Conservation (phyloP, 2,888 invertebrate species). For the Watsonalla cultraria region DNA sequence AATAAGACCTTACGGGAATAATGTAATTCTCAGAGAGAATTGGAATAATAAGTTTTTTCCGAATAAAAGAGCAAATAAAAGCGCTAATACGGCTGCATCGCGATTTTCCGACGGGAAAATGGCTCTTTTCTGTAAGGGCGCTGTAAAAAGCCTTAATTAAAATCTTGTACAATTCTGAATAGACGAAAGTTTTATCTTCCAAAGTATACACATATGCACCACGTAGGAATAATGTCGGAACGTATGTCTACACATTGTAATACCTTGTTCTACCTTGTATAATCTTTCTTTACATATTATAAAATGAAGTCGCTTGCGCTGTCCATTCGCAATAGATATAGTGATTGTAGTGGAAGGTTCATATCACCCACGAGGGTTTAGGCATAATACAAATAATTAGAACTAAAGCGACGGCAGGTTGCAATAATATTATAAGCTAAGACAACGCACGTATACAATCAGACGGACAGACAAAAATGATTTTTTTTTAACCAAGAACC, state of each 20-base stretch:
- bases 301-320: too few relatives aligned
- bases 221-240: slow-evolving; percentile 30
- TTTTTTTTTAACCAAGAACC: too few relatives aligned
- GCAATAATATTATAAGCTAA: too few relatives aligned
- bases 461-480: too few relatives aligned
- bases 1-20: slow-evolving; percentile 60
- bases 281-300: too few relatives aligned
- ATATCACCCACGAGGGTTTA: too few relatives aligned
- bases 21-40: slow-evolving; percentile 65
- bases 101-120: slow-evolving; percentile 70
- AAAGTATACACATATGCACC: slow-evolving; percentile 34
- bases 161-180: slow-evolving; percentile 55
- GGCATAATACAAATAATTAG: too few relatives aligned
- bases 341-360: too few relatives aligned
- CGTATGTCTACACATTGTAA: slow-evolving; percentile 15
- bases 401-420: too few relatives aligned
- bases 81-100: slow-evolving; percentile 73
- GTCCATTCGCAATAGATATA: too few relatives aligned
- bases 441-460: too few relatives aligned
- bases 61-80: slow-evolving; percentile 69
- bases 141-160: slow-evolving; percentile 70
- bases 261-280: neutral
- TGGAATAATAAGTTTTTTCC: slow-evolving; percentile 71
- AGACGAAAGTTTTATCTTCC: slow-evolving; percentile 50
- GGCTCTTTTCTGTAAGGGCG: slow-evolving; percentile 68